Conservation (phyloP, 37 sponge, comb jelly and placozoan species). For the Bolinopsis microptera region DNA sequence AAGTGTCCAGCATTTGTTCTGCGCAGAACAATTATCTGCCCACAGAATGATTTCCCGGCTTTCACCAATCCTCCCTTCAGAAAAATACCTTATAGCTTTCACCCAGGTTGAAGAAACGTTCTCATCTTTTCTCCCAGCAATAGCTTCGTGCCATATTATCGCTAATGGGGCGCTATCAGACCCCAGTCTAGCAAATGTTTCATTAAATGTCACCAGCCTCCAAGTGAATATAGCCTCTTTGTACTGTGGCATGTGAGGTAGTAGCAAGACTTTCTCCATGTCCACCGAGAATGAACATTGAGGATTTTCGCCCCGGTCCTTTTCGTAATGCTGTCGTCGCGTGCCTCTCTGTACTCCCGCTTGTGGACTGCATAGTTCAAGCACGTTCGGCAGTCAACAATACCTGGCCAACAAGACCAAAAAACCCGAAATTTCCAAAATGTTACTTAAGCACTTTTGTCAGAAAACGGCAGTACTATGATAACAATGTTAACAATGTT, state of each 20-base stretch:
- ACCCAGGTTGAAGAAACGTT: too few species aligned
- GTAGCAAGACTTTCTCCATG: not conserved
- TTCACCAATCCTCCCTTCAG: too few species aligned
- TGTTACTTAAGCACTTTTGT: too few species aligned
- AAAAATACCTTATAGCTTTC: too few species aligned
- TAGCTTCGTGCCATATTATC: not conserved
- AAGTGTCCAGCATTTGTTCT: too few species aligned
- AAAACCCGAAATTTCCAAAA: too few species aligned
- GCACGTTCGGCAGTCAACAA: not conserved
- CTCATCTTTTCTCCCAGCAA: not conserved
- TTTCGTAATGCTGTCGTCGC: not conserved
- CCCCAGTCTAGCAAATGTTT: not conserved
- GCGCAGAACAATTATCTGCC: too few species aligned
- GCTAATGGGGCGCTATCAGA: not conserved
- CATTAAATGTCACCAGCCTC: not conserved
- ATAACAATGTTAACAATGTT: not conserved
- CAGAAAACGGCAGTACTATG: too few species aligned
- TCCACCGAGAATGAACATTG: not conserved
- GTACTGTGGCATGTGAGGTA: conserved; percentile 26
- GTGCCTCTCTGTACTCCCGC: not conserved
- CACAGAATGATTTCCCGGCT: too few species aligned
- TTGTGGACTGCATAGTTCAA: not conserved
- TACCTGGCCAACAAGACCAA: too few species aligned
- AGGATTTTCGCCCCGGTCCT: not conserved
- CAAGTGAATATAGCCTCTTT: not conserved